Evolutionary conservation across 1,140 invertebrate genomes (phyloP).

Genomic region (Ceratosolen fusciceps): DNA sequence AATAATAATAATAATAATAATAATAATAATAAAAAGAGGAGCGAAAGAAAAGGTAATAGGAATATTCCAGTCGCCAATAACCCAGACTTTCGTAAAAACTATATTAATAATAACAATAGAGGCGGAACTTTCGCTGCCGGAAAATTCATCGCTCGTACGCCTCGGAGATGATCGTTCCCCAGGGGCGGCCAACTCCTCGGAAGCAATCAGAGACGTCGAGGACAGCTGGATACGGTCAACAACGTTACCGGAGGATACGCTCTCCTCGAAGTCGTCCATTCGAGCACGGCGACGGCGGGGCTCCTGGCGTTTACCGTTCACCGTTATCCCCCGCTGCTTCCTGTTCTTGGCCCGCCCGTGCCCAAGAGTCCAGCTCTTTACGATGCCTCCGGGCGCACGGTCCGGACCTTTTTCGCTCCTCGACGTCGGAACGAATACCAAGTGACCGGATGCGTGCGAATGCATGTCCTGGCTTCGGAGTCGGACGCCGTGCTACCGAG

Average conservation of each 20-base stretch:
- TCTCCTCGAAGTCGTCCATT: not conserved
- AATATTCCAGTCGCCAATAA: not conserved
- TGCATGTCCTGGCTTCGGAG: too few species aligned
- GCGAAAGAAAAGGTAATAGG: too few species aligned
- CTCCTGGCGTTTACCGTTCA: not conserved
- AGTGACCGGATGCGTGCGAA: not conserved
- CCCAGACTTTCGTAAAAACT: not conserved
- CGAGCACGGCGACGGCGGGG: not conserved
- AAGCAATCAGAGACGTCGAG: not conserved
- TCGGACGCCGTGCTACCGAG: not conserved
- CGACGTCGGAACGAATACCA: not conserved
- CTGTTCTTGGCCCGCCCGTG: not conserved
- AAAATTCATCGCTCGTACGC: not conserved
- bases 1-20: too few species aligned
- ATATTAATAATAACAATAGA: conserved; percentile 7
- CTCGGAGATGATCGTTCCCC: not conserved
- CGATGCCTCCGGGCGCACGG: not conserved
- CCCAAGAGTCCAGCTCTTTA: not conserved
- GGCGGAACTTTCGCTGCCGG: not conserved
- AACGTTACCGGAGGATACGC: not conserved
- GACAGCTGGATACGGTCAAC: too few species aligned
- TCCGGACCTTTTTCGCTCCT: not conserved
- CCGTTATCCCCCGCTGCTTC: conserved; percentile 16
- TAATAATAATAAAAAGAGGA: too few species aligned
- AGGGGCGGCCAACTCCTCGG: too few species aligned